Percentiles rank a stretch among this genome's conserved stretches.
Conservation (phyloP, 2,888 invertebrate genomes). For the Dicyrtoma fusca region DNA sequence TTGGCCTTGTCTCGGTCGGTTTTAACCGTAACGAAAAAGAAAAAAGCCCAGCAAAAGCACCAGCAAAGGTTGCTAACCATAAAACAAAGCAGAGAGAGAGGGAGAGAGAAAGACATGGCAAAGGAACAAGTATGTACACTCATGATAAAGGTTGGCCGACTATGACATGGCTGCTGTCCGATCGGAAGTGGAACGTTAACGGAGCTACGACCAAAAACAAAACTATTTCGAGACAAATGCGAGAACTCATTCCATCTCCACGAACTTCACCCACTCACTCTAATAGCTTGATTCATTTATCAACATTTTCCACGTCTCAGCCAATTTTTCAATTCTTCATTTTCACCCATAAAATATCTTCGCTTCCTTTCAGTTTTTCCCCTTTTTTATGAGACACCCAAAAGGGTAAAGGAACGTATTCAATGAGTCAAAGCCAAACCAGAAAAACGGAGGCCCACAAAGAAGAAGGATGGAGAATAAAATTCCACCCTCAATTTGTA, state of each 20-base stretch:
- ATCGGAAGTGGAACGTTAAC: background rate
- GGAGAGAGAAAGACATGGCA: background rate
- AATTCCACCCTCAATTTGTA: too few species aligned
- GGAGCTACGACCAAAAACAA: slow-evolving; percentile 15
- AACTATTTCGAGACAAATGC: slow-evolving; percentile 45
- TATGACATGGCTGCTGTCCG: too few species aligned
- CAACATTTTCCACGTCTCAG: slow-evolving; percentile 50
- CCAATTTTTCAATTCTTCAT: slow-evolving; percentile 51
- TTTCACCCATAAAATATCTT: slow-evolving; percentile 27
- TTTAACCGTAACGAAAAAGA: too few species aligned
- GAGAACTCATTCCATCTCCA: slow-evolving; percentile 27
- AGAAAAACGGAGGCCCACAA: too few species aligned
- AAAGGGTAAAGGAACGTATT: too few species aligned
- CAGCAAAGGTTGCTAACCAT: background rate
- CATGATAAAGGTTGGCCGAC: too few species aligned
- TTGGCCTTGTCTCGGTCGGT: too few species aligned
- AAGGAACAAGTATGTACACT: background rate
- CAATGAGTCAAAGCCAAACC: too few species aligned
- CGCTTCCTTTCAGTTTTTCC: too few species aligned
- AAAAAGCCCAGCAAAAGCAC: too few species aligned
- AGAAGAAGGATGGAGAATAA: too few species aligned
- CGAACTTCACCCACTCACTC: slow-evolving; percentile 30
- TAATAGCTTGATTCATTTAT: slow-evolving; percentile 52
- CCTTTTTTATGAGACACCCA: background rate
- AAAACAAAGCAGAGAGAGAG: background rate